Percentiles rank a stretch among this genome's conserved stretches.
Conservation (phyloP, 2,113 vertebrate species). For the Apteryx owenii region DNA sequence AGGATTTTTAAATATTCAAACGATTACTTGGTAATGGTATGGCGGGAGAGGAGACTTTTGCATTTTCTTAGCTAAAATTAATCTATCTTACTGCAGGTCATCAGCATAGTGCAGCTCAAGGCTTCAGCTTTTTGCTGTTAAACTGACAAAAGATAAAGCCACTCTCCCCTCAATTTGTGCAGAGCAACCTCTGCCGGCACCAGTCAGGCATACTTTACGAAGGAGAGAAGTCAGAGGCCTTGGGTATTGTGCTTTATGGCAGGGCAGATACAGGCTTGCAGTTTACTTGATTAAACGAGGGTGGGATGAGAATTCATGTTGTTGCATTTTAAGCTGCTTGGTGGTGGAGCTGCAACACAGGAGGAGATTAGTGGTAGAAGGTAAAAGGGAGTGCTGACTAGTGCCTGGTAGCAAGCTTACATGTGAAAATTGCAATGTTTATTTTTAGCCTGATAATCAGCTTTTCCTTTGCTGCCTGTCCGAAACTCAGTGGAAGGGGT, state of each 20-base stretch:
- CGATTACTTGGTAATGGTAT: neutral
- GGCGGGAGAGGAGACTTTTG: constrained; percentile 23
- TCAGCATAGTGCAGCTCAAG: neutral
- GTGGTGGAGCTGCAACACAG: neutral
- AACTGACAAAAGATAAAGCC: constrained; percentile 20
- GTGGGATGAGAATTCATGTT: neutral
- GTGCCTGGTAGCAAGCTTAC: neutral
- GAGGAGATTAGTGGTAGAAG: neutral
- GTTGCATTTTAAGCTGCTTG: neutral
- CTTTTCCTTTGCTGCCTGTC: neutral
- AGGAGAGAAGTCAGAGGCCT: rapidly evolving
- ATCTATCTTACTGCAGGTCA: constrained; percentile 48
- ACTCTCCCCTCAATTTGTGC: neutral
- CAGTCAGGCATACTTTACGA: neutral
- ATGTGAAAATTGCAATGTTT: neutral
- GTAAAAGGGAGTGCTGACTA: neutral
- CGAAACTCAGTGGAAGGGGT: neutral
- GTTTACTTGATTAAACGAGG: rapidly evolving
- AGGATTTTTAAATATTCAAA: constrained; percentile 69
- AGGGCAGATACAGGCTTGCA: rapidly evolving
- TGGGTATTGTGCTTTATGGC: neutral
- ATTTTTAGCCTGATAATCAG: neutral
- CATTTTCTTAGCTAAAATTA: constrained; percentile 41
- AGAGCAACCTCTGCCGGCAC: constrained; percentile 37
- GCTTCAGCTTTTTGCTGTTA: neutral